phyloP scores from a whole-genome alignment of 2,113 vertebrate species.

The Porphyrio hochstetteri region DNA sequence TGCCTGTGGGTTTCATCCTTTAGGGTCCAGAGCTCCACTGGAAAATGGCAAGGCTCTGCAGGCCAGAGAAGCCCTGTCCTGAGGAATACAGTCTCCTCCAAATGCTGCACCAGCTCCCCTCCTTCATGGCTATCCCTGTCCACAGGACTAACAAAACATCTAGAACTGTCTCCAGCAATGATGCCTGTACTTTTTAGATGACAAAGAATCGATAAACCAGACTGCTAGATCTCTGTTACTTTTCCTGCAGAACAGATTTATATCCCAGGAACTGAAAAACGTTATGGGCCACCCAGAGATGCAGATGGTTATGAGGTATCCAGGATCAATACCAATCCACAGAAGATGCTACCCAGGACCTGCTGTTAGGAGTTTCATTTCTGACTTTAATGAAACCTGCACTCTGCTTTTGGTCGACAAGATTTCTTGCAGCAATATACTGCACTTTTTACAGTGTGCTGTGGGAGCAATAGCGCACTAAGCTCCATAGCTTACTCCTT shows the following conservation, averaged over 20 bases:
- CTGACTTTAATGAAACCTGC: slow-evolving; percentile 55
- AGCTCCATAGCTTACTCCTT: neutral
- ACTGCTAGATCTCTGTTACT: neutral
- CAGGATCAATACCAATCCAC: slow-evolving; percentile 58
- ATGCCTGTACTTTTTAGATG: neutral
- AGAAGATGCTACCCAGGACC: slow-evolving; percentile 25
- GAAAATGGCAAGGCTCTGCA: neutral
- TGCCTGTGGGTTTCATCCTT: neutral
- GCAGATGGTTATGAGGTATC: neutral
- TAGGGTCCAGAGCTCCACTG: neutral
- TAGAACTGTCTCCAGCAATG: neutral
- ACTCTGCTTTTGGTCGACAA: slow-evolving; percentile 20
- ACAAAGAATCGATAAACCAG: neutral
- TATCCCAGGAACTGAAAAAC: neutral
- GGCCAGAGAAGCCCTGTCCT: neutral
- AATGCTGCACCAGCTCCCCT: rapidly evolving
- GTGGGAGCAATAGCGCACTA: slow-evolving; percentile 3
- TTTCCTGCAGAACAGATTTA: neutral
- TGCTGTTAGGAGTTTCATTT: slow-evolving; percentile 46
- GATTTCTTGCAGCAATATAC: slow-evolving; percentile 66
- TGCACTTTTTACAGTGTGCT: neutral
- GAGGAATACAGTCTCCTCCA: neutral
- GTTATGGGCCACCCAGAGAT: neutral
- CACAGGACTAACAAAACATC: neutral
- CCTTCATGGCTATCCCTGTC: neutral